Conservation (phyloP, 2,797 vertebrate species). For the Odontamblyopus lacepedii region DNA sequence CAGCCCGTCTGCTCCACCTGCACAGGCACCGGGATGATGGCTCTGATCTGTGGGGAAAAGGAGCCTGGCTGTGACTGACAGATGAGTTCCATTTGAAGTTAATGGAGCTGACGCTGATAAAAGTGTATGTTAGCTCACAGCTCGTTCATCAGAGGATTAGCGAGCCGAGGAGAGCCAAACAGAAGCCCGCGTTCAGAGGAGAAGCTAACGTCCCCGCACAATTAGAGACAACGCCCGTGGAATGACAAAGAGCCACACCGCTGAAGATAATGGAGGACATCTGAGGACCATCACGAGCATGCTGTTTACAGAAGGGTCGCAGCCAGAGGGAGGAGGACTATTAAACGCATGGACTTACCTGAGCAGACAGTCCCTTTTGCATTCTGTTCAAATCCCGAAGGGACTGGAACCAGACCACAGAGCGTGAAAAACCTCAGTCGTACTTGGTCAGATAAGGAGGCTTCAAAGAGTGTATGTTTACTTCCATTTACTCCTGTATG, state of each 20-base stretch:
- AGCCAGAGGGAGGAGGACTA: neutral
- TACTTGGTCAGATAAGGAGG: too few species aligned
- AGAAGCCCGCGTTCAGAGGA: neutral
- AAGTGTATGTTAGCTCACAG: neutral
- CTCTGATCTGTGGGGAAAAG: constrained; percentile 3
- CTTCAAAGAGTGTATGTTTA: too few species aligned
- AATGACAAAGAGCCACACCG: neutral
- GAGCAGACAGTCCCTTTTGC: too few species aligned
- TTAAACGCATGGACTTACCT: neutral
- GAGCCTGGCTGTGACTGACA: neutral
- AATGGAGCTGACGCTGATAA: constrained; percentile 8
- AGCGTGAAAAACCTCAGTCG: too few species aligned
- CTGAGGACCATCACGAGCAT: neutral
- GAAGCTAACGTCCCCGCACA: neutral
- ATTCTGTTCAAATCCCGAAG: too few species aligned
- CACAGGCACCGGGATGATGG: neutral
- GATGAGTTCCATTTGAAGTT: constrained; percentile 11
- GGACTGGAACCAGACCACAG: too few species aligned
- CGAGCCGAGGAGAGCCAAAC: constrained; percentile 2
- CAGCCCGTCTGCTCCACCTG: neutral
- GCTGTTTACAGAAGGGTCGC: neutral
- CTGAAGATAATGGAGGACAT: neutral
- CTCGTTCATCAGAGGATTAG: constrained; percentile 2
- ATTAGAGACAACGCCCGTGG: neutral
- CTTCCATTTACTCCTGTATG: too few species aligned